These are phyloP conservation scores for Hylaea fasciaria DNA, from an alignment of 2,888 invertebrate species.

Conservation along the genomic window DNA sequence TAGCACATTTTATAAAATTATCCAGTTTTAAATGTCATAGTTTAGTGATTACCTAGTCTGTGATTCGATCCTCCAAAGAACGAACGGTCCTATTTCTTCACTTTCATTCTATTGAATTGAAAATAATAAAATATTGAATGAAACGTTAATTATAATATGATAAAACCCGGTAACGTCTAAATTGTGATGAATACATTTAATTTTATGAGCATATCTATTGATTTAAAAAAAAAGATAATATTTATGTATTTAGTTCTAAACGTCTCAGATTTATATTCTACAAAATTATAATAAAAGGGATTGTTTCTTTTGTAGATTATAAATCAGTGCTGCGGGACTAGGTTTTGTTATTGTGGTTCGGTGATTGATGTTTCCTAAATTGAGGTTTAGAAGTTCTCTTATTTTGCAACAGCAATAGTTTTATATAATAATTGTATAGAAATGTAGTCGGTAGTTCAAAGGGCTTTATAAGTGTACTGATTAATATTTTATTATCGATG, in stretches of 20 bases:
- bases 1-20: conserved; percentile 1
- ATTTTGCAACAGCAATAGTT: conserved; percentile 10
- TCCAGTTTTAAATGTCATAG: neutral
- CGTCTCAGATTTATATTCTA: neutral
- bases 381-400: conserved; percentile 1
- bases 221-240: neutral
- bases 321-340: too few species aligned
- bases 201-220: neutral
- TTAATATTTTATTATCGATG: conserved; percentile 62
- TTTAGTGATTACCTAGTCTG: conserved; percentile 4
- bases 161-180: neutral
- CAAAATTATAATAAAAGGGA: neutral
- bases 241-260: neutral
- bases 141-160: neutral
- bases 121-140: neutral
- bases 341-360: too few species aligned
- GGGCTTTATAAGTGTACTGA: conserved; percentile 49
- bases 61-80: conserved; percentile 13
- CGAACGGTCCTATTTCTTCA: conserved; percentile 11
- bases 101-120: neutral
- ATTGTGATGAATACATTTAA: neutral
- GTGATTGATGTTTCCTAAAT: too few species aligned
- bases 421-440: conserved; percentile 32
- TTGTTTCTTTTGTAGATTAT: too few species aligned
- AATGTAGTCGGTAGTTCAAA: conserved; percentile 35